Base-by-base conservation (phyloP, 2,113 vertebrate species). In the Chloropsis cyanopogon region DNA sequence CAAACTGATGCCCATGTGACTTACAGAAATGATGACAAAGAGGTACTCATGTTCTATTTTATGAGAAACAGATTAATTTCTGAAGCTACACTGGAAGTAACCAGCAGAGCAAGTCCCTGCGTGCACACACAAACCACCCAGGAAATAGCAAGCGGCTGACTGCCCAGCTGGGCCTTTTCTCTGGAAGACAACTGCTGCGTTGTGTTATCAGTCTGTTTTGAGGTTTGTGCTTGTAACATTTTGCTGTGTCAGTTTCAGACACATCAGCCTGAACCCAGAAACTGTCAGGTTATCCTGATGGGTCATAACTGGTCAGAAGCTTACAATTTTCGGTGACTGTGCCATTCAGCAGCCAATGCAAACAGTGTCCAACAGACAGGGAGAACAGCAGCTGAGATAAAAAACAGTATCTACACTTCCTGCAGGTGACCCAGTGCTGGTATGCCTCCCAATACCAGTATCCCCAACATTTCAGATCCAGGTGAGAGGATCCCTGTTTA, bases 131-230 rank as follows among this genome's bases (percentile, higher is more conserved):
- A 52, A 85, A n/a, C 35, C 86, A 81, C 60, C 35, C 91, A 92
- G 93, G 93, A 96, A 96, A 95, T 66, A 83, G 64, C 89, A 54
- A 35, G 64, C 44, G 83, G 64, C 33, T 93, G 86, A 82, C 57
- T 86, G 57, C 54, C 35, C 47, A 13, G 3, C 12, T 3, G 26
- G 37, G 42, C 52, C 14, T 49, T 53, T 31, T 24, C 50, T 24
- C 49, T 24, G 4, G 10, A 42, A 23, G 23, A 53, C 10, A 46
- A 57, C 11, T 4, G 8, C 61, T 46, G 14, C 12, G 0, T 57
- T 65, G 47, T 29, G 9, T 8, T 16, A 11, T 20, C 20, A 12
- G 39, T 28, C 21, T 60, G 0, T 7, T 71, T 7, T 31, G 37
- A 57, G 39, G 9, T 41, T 68, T 42, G 39, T 33, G 33, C 44